Evolutionary conservation across 1,140 invertebrate genomes (phyloP), one percentile per base, ranked within the genome.

Genomic region (Myzus persicae): DNA sequence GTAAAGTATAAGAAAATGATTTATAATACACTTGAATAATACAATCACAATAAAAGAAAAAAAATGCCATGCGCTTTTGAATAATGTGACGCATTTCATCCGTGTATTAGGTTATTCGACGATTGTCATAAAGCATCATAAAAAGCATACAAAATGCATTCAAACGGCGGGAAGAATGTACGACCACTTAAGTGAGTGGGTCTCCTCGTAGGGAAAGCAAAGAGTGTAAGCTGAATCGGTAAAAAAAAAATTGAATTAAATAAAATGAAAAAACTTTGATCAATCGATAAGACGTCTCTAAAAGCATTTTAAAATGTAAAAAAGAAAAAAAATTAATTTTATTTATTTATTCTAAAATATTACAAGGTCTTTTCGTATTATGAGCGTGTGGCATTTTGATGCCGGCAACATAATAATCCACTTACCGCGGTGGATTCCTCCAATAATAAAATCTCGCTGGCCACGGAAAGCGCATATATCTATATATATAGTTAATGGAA

Each of bases 311-410:
- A 59, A 59, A 67, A 90, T 18, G 89, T 42, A 42, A 42, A 59
- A 67, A 46, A 54, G n/a, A n/a, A n/a, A n/a, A n/a, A 48, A n/a
- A 88, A 46, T 22, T 40, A 40, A 90, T 59, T 90, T 90, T 90
- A 90, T 90, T 59, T 90, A 90, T 90, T 59, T 90, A 90, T 90
- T 90, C 54, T 90, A 90, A 90, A 90, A 90, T 90, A 90, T 90
- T 90, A 90, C 51, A 67, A 90, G 89, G 51, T 90, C 38, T 67
- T 67, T 59, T 59, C 89, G 54, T 67, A 89, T 59, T 91, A 91
- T 91, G 90, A 76, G 59, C 90, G 90, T 46, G 54, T 76, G 90
- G 42, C 90, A 54, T 92, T 92, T 92, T 92, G 90, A 92, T 76
- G 76, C n/a, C 40, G 90, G 48, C 44, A 36, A 92, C 90, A 92